Evolutionary conservation across 2,888 invertebrate species (phyloP).

Genomic region (Drosophila lutescens): DNA sequence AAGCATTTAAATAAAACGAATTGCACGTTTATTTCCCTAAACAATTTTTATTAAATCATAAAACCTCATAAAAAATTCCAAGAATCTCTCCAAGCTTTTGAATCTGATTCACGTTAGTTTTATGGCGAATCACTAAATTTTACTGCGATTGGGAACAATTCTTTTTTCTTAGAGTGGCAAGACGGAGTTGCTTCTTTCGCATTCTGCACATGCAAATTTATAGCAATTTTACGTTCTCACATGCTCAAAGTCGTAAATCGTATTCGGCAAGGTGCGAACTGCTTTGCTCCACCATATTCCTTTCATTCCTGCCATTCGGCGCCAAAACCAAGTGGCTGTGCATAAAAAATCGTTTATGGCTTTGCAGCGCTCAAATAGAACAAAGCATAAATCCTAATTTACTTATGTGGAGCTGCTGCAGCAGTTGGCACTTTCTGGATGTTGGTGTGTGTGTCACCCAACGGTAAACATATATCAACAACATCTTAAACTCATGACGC

Average conservation of each 20-base stretch:
- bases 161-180: slow-evolving; percentile 24
- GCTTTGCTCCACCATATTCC: slow-evolving; percentile 47
- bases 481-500: slow-evolving; percentile 78
- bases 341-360: slow-evolving; percentile 77
- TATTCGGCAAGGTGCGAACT: slow-evolving; percentile 74
- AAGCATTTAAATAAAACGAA: not conserved
- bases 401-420: slow-evolving; percentile 67
- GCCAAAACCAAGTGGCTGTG: slow-evolving; percentile 64
- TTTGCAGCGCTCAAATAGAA: slow-evolving; percentile 77
- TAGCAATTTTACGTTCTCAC: slow-evolving; percentile 78
- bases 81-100: not conserved
- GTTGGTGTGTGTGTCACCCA: slow-evolving; percentile 50
- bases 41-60: not conserved
- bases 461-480: slow-evolving; percentile 71
- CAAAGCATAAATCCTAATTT: slow-evolving; percentile 79
- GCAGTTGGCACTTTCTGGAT: slow-evolving; percentile 30
- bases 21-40: not conserved
- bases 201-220: slow-evolving; percentile 71
- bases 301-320: not conserved
- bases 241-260: slow-evolving; percentile 73
- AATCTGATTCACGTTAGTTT: slow-evolving; percentile 29
- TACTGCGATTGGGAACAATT: slow-evolving; percentile 13
- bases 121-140: slow-evolving; percentile 37
- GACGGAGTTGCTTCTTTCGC: slow-evolving; percentile 25
- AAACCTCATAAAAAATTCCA: not conserved